Evolutionary conservation across 2,113 vertebrate species (phyloP), one percentile per base, ranked within the genome.

Genomic region (Channa maculata): DNA sequence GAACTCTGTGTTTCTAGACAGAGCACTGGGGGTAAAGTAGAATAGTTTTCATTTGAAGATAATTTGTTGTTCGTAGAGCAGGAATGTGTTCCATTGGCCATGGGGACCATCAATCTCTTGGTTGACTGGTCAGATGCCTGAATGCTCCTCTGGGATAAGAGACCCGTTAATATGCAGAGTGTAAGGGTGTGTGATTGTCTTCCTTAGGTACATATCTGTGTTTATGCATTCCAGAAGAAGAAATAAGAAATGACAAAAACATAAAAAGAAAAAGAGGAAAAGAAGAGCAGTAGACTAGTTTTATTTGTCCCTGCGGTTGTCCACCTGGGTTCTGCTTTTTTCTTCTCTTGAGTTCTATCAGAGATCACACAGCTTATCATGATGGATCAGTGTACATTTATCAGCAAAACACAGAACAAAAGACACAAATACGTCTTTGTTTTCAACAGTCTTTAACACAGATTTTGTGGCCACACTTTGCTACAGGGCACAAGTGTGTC

Each of bases 41-140:
- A 91, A 83, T 82, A 77, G 78, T 83, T 90, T 91, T 93, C 82
- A 94, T 96, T 97, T 93, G 93, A 95, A 95, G 92, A 94, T 93
- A 82, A 86, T 94, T 94, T 94, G 94, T 95, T 95, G 93, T 96
- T 95, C 92, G 93, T 94, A 45, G 92, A 77, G 93, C 93, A 95
- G 95, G 96, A 96, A 96, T 96, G 95, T 92, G 93, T 95, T 95
- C 93, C 94, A 96, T 94, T 88, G 94, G 95, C 93, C 92, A 89
- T 89, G 91, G 94, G 95, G 94, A 93, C 92, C 90, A 96, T 96
- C 95, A 93, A 86, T 97, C 94, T 94, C 94, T 91, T 95, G 89
- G 94, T 95, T 88, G 92, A 93, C 61, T 93, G 93, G 93, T 91
- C 93, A 92, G 95, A 96, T 95, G 94, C 93, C 94, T 94, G 94